A percentile compares a stretch with the other conserved stretches of the same genome.
Evolutionary conservation across 2,113 vertebrate species (phyloP).

Genomic region (Guaruba guarouba): DNA sequence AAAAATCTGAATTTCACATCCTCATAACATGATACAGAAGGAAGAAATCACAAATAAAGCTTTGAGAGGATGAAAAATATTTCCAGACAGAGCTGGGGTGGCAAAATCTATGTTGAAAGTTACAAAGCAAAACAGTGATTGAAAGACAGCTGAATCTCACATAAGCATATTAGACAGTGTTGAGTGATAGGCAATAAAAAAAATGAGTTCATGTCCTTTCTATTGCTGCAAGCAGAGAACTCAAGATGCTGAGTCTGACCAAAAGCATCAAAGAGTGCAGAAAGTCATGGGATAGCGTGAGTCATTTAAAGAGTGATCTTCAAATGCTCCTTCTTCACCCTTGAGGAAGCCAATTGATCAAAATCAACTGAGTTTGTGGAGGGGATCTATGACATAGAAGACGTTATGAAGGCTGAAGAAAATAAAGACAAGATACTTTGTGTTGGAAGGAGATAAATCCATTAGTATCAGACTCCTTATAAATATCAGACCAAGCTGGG

Average conservation of each 20-base stretch:
- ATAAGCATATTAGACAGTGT: neutral
- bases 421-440: neutral
- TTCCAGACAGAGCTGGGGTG: neutral
- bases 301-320: neutral
- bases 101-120: neutral
- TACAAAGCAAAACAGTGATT: neutral
- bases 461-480: neutral
- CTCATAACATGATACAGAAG: neutral
- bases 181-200: conserved; percentile 41
- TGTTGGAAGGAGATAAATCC: neutral
- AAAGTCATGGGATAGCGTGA: neutral
- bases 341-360: neutral
- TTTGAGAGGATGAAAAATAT: neutral
- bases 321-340: neutral
- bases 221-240: neutral
- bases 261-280: neutral
- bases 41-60: neutral
- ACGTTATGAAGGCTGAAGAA: neutral
- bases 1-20: neutral
- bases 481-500: neutral
- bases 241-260: neutral
- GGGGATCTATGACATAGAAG: neutral
- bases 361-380: neutral
- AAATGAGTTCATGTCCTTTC: conserved; percentile 1
- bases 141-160: conserved; percentile 11